Conservation (phyloP, 2,888 invertebrate genomes). For the Metopia argyrocephala region DNA sequence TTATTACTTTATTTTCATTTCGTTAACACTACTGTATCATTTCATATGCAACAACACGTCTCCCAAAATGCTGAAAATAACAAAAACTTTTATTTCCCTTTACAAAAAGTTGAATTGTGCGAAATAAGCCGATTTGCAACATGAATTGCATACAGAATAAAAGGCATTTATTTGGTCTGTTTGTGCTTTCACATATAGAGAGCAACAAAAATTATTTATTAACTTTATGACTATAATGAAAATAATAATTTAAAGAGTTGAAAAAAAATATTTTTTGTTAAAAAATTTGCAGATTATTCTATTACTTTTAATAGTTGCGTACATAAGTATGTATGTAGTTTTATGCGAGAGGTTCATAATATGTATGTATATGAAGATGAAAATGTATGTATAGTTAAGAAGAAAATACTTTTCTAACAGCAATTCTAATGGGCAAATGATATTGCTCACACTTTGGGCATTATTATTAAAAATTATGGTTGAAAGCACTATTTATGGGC, state of each 20-base stretch:
- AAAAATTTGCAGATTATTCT: not conserved
- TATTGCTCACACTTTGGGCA: too few relatives aligned
- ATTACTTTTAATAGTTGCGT: too few relatives aligned
- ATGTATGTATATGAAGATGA: too few relatives aligned
- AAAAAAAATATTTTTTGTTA: not conserved
- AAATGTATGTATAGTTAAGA: too few relatives aligned
- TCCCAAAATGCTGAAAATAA: conserved; percentile 17
- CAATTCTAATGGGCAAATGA: too few relatives aligned
- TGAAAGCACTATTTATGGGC: too few relatives aligned
- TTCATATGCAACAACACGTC: conserved; percentile 54
- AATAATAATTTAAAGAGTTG: conserved; percentile 30
- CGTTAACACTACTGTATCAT: conserved; percentile 33
- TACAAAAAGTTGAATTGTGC: conserved; percentile 60
- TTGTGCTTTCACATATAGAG: not conserved
- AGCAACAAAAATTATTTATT: not conserved
- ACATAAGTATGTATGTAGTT: too few relatives aligned
- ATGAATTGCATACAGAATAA: conserved; percentile 59
- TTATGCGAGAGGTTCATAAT: too few relatives aligned
- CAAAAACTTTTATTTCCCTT: not conserved
- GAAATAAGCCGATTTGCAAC: conserved; percentile 64
- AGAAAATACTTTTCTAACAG: too few relatives aligned
- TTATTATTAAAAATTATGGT: too few relatives aligned
- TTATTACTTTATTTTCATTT: not conserved
- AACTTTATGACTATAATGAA: conserved; percentile 44
- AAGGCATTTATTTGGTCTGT: conserved; percentile 15